Evolutionary conservation across 2,113 vertebrate genomes (phyloP).

Genomic region (Catagonus wagneri): DNA sequence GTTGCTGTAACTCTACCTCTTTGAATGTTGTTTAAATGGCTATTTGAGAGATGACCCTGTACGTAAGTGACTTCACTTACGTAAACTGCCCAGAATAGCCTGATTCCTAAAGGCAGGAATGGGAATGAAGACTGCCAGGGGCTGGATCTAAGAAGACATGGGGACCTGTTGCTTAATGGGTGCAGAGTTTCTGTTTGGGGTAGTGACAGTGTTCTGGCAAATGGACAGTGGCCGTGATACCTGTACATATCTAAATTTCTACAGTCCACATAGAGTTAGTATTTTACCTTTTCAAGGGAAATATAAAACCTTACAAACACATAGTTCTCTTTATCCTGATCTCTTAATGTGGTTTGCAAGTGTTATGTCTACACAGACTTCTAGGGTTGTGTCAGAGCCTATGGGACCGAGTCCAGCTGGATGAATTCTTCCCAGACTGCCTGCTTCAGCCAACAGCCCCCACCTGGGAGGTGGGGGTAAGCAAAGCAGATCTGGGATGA

Average conservation of each 20-base stretch:
- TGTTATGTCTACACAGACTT: neutral
- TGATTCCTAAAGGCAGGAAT: neutral
- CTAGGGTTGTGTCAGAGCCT: neutral
- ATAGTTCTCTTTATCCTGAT: neutral
- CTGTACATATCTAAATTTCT: neutral
- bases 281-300: neutral
- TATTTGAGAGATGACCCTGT: too few relatives aligned
- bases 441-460: neutral
- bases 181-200: too few relatives aligned
- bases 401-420: neutral
- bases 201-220: neutral
- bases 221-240: neutral
- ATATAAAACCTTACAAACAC: neutral
- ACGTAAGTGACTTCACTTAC: neutral
- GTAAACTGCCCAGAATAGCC: neutral
- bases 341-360: fast-evolving
- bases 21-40: neutral
- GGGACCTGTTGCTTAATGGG: too few relatives aligned
- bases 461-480: too few relatives aligned
- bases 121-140: neutral
- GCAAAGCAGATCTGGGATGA: too few relatives aligned
- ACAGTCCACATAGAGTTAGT: neutral
- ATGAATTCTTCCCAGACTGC: neutral
- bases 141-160: neutral
- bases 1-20: neutral